Percentiles rank a stretch among this genome's conserved stretches.
Evolutionary conservation across 2,797 vertebrate species (phyloP).

Genomic region (Ceryle rudis): DNA sequence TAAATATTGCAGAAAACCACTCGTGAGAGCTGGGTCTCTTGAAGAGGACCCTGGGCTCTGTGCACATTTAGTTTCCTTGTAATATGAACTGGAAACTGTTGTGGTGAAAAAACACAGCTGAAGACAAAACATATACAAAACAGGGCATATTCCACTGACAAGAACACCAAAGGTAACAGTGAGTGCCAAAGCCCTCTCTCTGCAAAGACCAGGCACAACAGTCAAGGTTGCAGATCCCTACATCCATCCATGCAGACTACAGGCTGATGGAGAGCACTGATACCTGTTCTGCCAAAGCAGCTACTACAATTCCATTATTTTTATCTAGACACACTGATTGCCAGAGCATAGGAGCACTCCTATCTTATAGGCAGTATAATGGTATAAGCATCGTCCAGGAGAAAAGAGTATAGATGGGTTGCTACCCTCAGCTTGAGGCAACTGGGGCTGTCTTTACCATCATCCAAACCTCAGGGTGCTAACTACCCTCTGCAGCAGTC

Average conservation of each 20-base stretch:
- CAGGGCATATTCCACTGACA: neutral
- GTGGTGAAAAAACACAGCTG: neutral
- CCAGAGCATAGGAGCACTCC: neutral
- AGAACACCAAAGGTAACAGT: rapidly evolving
- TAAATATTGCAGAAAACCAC: neutral
- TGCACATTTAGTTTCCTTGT: neutral
- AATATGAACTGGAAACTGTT: neutral
- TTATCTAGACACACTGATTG: neutral
- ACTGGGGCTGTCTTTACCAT: neutral
- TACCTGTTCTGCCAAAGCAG: neutral
- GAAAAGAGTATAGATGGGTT: neutral
- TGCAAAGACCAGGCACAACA: neutral
- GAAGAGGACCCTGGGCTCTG: neutral
- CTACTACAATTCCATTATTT: neutral
- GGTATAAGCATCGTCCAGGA: neutral
- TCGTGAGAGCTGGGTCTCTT: neutral
- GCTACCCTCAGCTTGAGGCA: neutral
- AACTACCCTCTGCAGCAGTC: neutral
- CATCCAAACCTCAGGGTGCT: neutral
- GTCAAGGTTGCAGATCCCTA: neutral
- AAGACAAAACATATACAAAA: neutral
- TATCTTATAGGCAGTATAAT: neutral
- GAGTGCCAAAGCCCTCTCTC: neutral
- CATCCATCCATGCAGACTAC: neutral
- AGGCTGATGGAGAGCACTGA: neutral